A percentile compares a stretch with the other conserved stretches of the same genome.
Evolutionary conservation across 2,797 vertebrate genomes (phyloP).

Genomic region (Microctenopoma lineatum): DNA sequence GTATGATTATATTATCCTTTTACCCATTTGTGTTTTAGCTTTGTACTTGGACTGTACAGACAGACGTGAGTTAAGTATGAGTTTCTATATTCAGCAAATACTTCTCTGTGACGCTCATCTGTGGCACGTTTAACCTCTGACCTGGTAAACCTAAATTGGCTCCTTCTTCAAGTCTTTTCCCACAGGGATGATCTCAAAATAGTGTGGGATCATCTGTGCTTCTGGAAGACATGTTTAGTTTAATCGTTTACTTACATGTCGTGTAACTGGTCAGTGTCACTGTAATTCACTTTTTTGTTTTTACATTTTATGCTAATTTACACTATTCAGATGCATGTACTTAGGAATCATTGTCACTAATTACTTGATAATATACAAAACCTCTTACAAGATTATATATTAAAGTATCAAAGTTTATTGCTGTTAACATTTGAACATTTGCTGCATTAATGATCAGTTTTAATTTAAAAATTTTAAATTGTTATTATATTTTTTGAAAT

Average conservation of each 20-base stretch:
- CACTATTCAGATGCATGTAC: too few species aligned
- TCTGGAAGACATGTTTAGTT: not conserved
- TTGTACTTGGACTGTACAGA: slow-evolving; percentile 22
- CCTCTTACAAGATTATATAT: too few species aligned
- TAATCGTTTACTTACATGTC: not conserved
- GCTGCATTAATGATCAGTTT: too few species aligned
- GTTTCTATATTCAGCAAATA: slow-evolving; percentile 38
- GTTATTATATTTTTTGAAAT: too few species aligned
- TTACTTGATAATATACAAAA: too few species aligned
- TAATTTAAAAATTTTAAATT: too few species aligned
- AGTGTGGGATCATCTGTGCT: slow-evolving; percentile 12
- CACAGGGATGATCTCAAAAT: slow-evolving; percentile 44
- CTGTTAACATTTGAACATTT: too few species aligned
- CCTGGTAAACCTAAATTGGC: slow-evolving; percentile 51
- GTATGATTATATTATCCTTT: slow-evolving; percentile 37
- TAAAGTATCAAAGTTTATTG: too few species aligned
- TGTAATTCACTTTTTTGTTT: too few species aligned
- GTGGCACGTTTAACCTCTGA: slow-evolving; percentile 50
- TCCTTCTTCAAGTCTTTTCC: slow-evolving; percentile 58
- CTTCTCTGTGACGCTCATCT: slow-evolving; percentile 28
- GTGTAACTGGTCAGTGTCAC: too few species aligned
- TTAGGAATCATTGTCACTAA: too few species aligned
- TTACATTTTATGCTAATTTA: too few species aligned
- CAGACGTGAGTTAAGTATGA: slow-evolving; percentile 4
- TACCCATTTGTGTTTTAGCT: slow-evolving; percentile 23